Conservation (phyloP, 2,888 invertebrate genomes). For the Agrotis segetum region DNA sequence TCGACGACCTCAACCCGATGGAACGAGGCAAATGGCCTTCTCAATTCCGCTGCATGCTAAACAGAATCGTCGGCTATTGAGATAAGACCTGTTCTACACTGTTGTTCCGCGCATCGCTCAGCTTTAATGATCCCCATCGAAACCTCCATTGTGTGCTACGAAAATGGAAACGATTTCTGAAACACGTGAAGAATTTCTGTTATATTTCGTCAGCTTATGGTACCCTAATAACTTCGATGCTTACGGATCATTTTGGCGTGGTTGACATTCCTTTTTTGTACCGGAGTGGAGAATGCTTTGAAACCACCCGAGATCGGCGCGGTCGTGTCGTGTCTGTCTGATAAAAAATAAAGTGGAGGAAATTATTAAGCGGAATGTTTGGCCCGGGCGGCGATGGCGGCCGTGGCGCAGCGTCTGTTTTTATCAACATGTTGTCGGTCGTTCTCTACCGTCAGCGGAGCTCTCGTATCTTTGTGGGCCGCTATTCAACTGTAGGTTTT, state of each 20-base stretch:
- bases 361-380: slow-evolving; percentile 78
- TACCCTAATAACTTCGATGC: slow-evolving; percentile 85
- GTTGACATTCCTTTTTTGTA: slow-evolving; percentile 86
- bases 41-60: slow-evolving; percentile 64
- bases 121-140: slow-evolving; percentile 74
- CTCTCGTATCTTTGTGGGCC: slow-evolving; percentile 41
- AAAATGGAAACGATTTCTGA: slow-evolving; percentile 81
- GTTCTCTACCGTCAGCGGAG: slow-evolving; percentile 44
- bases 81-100: slow-evolving; percentile 69
- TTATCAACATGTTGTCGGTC: slow-evolving; percentile 69
- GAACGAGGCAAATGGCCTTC: slow-evolving; percentile 78
- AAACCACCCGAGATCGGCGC: slow-evolving; percentile 67
- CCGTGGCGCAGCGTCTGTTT: slow-evolving; percentile 68
- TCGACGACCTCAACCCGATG: slow-evolving; percentile 72
- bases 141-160: slow-evolving; percentile 75
- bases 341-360: slow-evolving; percentile 80
- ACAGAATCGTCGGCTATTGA: slow-evolving; percentile 57
- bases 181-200: slow-evolving; percentile 83
- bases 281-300: slow-evolving; percentile 66
- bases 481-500: slow-evolving; percentile 48
- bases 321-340: slow-evolving; percentile 67
- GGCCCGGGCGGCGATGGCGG: slow-evolving; percentile 68
- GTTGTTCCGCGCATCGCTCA: slow-evolving; percentile 57
- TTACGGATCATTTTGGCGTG: slow-evolving; percentile 90
- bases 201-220: slow-evolving; percentile 83